Percentiles rank a stretch among this genome's conserved stretches.
phyloP scores from a whole-genome alignment of 64 coral and sea anemone species.

The Porites australiensis region DNA sequence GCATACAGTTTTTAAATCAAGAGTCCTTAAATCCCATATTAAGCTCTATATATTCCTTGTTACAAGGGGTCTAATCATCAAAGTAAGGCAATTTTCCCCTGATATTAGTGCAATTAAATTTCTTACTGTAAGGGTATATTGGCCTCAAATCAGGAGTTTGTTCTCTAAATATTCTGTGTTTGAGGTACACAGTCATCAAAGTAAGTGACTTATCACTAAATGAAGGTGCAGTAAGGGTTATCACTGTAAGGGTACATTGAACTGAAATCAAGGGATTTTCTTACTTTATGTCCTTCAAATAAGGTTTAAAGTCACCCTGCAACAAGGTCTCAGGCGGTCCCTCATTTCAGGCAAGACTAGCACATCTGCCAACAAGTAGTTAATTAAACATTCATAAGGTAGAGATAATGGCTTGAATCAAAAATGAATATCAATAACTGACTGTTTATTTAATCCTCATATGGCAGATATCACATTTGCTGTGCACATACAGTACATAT shows the following conservation, averaged over 20 bases:
- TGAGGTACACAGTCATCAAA: neutral
- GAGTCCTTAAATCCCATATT: neutral
- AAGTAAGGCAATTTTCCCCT: neutral
- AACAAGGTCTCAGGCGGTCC: neutral
- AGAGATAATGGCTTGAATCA: neutral
- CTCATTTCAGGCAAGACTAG: conserved; percentile 30
- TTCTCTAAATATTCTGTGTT: neutral
- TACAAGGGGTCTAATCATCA: neutral
- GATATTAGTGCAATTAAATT: neutral
- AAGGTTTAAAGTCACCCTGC: conserved; percentile 3
- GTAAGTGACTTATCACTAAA: neutral
- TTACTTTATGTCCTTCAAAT: conserved; percentile 3
- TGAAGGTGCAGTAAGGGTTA: neutral
- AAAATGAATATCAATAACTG: conserved; percentile 9
- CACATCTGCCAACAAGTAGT: neutral
- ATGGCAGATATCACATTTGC: neutral
- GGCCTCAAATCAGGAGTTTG: conserved; percentile 6
- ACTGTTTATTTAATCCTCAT: conserved; percentile 10
- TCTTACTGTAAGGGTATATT: neutral
- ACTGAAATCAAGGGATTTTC: conserved; percentile 27
- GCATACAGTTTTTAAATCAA: neutral
- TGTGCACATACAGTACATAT: neutral
- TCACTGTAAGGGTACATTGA: neutral
- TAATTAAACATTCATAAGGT: conserved; percentile 21
- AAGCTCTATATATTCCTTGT: neutral